Percentiles rank a stretch among this genome's conserved stretches.
Conservation (phyloP, 2,797 vertebrate species). For the Pteronotus mesoamericanus region DNA sequence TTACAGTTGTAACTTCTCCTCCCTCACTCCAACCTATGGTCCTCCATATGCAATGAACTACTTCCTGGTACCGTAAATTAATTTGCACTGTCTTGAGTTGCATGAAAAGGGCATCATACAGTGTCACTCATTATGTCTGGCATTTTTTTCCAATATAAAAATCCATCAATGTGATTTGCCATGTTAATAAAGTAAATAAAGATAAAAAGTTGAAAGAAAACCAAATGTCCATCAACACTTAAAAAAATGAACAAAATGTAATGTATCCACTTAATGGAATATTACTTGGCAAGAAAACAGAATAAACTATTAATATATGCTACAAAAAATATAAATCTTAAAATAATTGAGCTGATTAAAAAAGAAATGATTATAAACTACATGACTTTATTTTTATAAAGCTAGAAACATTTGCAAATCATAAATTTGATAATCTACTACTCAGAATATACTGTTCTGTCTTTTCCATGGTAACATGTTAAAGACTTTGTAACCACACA, state of each 20-base stretch:
- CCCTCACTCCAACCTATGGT: fast-evolving
- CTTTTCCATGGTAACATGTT: neutral
- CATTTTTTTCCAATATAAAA: neutral
- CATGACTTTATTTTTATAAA: neutral
- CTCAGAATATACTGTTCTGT: neutral
- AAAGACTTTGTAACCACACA: neutral
- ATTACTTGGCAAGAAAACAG: neutral
- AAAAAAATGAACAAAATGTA: neutral
- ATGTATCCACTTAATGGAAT: neutral
- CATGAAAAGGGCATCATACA: neutral
- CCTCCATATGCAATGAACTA: neutral
- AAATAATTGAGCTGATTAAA: neutral
- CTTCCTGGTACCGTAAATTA: neutral
- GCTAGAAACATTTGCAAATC: neutral
- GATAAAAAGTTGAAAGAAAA: neutral
- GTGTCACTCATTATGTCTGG: neutral
- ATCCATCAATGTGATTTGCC: neutral
- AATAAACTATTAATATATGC: neutral
- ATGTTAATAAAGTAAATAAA: neutral
- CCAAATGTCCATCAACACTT: neutral
- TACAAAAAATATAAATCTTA: neutral
- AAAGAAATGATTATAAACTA: neutral
- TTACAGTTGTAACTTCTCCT: neutral
- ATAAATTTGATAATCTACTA: neutral
- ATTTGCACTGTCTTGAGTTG: neutral